Conservation (phyloP, 2,113 vertebrate species). For the Petroica traversi region DNA sequence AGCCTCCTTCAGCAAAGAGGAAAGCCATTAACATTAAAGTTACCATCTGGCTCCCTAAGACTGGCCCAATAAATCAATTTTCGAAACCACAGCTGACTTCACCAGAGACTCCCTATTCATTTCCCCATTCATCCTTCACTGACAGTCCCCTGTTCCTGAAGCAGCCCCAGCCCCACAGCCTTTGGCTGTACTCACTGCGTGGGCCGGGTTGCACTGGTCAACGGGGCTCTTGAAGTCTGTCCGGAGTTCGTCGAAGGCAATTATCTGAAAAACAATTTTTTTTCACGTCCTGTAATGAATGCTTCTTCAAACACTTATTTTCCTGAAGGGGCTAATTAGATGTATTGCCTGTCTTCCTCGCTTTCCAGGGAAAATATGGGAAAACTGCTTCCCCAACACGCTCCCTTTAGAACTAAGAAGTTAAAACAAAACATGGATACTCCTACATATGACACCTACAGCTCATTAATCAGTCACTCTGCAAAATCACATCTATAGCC, state of each 20-base stretch:
- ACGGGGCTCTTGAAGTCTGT: constrained; percentile 99
- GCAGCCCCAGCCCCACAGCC: background rate
- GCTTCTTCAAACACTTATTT: background rate
- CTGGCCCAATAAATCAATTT: background rate
- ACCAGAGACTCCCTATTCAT: background rate
- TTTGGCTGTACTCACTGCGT: constrained; percentile 86
- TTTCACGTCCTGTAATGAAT: background rate
- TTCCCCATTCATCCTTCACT: background rate
- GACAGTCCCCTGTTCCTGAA: background rate
- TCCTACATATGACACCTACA: background rate
- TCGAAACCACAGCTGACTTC: background rate
- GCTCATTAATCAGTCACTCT: background rate
- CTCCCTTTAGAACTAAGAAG: background rate
- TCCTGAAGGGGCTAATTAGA: background rate
- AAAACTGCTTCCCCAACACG: background rate
- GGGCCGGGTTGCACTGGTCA: constrained; percentile 95
- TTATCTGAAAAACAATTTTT: constrained; percentile 84
- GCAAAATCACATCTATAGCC: background rate
- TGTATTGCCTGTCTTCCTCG: background rate
- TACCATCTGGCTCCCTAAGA: background rate
- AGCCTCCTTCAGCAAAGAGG: background rate
- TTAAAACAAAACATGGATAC: background rate
- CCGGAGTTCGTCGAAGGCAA: constrained; percentile 95
- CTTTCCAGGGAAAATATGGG: background rate
- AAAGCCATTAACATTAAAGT: background rate